Evolutionary conservation across 2,888 invertebrate species (phyloP), one percentile per base, ranked within the genome.

Genomic region (Tuberolachnus salignus): DNA sequence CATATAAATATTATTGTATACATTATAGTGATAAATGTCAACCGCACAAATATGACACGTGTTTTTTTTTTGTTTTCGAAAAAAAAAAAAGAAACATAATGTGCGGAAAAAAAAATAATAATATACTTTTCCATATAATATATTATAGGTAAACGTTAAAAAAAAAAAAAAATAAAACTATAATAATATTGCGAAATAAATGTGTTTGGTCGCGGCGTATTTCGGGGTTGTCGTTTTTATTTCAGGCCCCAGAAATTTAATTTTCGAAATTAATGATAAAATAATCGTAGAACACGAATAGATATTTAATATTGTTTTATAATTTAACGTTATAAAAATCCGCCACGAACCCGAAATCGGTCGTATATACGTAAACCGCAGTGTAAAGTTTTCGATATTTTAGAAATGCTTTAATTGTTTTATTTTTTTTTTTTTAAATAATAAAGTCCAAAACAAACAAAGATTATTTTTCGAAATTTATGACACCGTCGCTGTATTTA

Each of bases 11-110:
- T 23, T 23, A 66, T 64, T 26, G n/a, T 10, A 4, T 1, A 23
- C 42, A 10, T 14, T 16, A n/a, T 66, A n/a, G 66, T 19, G 51
- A 74, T 74, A 64, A 64, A 73, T 21, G 42, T 73, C 53, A 21
- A 63, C 42, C 21, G 13, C 23, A 14, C 9, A 42, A 55, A 44
- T 16, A 21, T 26, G 42, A 70, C 1, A 10, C 13, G 67, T 19
- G n/a, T n/a, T 61, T 34, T 34, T 34, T 34, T 34, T 34, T 34
- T 34, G 3, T 34, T 34, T 34, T 34, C 34, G 3, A 34, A 6
- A 4, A n/a, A n/a, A n/a, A n/a, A n/a, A n/a, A n/a, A n/a, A n/a
- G n/a, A 34, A 34, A 10, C n/a, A 2, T 34, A 19, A 13, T 11
- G 19, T 19, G 10, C 64, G 21, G 3, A 44, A 21, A 55, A 42